Percentiles rank a stretch among this genome's conserved stretches.
These are phyloP conservation scores for Pteronura brasiliensis DNA, from an alignment of 2,113 vertebrate genomes.

Conservation along the genomic window DNA sequence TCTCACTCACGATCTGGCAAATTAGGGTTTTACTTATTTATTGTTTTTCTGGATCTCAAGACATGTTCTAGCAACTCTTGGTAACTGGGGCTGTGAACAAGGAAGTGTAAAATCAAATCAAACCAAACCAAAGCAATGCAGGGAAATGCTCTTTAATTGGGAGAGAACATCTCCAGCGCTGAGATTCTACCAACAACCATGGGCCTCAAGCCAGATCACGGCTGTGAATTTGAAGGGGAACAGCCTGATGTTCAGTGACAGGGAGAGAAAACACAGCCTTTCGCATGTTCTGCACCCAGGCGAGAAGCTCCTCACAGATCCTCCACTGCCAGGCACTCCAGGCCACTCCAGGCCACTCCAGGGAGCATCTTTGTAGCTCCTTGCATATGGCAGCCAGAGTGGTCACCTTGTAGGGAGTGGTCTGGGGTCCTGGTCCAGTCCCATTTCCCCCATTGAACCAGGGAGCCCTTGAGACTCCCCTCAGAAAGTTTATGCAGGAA, in stretches of 20 bases:
- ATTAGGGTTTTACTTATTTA: background rate
- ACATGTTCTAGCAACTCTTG: background rate
- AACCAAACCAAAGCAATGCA: too few species aligned
- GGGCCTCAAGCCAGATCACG: background rate
- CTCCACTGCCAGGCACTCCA: fast-evolving
- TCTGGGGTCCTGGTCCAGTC: background rate
- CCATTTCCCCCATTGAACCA: fast-evolving
- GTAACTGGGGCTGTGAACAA: background rate
- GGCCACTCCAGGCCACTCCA: fast-evolving
- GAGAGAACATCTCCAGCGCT: background rate
- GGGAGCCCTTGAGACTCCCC: background rate
- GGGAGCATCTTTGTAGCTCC: background rate
- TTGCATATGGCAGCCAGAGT: fast-evolving
- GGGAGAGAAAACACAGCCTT: background rate
- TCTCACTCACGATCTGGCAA: background rate
- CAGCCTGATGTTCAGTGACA: background rate
- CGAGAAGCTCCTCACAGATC: fast-evolving
- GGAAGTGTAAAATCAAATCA: background rate
- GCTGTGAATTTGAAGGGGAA: background rate
- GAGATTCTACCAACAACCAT: background rate
- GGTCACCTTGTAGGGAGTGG: background rate
- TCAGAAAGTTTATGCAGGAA: too few species aligned
- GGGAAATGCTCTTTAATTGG: background rate
- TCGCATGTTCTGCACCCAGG: background rate
- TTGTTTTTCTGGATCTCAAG: background rate